phyloP scores from a whole-genome alignment of 2,888 invertebrate species.

The Pasiphila rectangulata region DNA sequence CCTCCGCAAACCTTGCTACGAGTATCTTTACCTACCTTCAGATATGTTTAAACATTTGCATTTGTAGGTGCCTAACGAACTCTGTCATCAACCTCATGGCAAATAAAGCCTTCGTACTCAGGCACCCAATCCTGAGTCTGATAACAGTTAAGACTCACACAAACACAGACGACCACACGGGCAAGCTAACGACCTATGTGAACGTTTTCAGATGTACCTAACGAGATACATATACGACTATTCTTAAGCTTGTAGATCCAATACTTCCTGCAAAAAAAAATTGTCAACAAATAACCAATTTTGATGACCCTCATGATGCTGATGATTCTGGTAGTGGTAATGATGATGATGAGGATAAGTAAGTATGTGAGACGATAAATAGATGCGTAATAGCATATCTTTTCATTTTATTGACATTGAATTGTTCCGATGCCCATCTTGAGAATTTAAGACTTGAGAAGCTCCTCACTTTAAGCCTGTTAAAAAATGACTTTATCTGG shows the following conservation, averaged over 20 bases:
- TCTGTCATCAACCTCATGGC: neutral
- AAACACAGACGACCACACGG: neutral
- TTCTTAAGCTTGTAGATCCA: neutral
- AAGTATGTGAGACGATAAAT: too few species aligned
- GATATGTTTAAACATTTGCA: slow-evolving; percentile 3
- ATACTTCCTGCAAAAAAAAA: too few species aligned
- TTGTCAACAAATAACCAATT: too few species aligned
- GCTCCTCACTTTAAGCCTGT: too few species aligned
- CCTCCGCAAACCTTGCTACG: neutral
- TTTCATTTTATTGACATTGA: too few species aligned
- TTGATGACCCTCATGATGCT: too few species aligned
- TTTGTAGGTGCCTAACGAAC: slow-evolving; percentile 1
- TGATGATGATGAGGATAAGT: too few species aligned
- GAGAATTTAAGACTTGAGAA: too few species aligned
- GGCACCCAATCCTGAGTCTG: neutral
- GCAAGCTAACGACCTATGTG: neutral
- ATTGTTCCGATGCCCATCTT: too few species aligned
- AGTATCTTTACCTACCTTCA: neutral
- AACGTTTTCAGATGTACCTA: neutral
- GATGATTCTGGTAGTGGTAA: too few species aligned
- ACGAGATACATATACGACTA: neutral
- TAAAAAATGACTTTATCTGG: too few species aligned
- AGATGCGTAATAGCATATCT: too few species aligned
- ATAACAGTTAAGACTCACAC: neutral
- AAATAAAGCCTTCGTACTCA: neutral